Evolutionary conservation across 1,140 invertebrate genomes (phyloP), one percentile per base, ranked within the genome.

Genomic region (Coboldia fuscipes): DNA sequence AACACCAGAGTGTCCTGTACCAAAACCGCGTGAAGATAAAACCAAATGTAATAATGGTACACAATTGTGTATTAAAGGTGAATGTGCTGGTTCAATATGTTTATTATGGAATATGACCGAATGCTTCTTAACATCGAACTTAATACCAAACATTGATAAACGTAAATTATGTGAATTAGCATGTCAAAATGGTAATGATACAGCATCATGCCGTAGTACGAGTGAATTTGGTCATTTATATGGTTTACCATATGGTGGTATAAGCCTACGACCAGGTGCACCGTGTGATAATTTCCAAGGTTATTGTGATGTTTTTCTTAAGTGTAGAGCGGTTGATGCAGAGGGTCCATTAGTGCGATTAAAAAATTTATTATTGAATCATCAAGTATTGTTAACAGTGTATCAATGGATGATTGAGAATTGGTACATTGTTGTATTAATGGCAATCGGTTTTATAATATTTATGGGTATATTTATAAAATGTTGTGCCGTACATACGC

Each of bases 391-490:
- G 20, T 61, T 71, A 23, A 75, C 74, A 4, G 70, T 93, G 35
- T 76, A 79, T 33, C 76, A 85, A 54, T 92, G 84, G 84, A 71
- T 89, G 22, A 88, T 79, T 16, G 84, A 84, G 51, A 78, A 86
- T 46, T 99, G 94, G 94, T 98, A 92, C 83, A 83, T 81, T 7
- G 90, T 96, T 35, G 60, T 97, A 37, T 56, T 97, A 7, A 84
- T 92, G 58, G 75, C 80, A 15, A 76, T 98, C 32, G 76, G 67
- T 22, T 80, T 97, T 45, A 74, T 98, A 7, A 74, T 96, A 38
- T 75, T 90, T 44, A 97, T 98, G 92, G 92, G 85, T 17, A 59
- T 90, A n/a, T 97, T 99, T 57, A 96, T 99, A 44, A 97, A 97
- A 56, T 94, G 93, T 52, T 98, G 93, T 61, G 93, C 94, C 12